A percentile compares a stretch with the other conserved stretches of the same genome.
Conservation (phyloP, 2,888 invertebrate species). For the Agrotis puta region DNA sequence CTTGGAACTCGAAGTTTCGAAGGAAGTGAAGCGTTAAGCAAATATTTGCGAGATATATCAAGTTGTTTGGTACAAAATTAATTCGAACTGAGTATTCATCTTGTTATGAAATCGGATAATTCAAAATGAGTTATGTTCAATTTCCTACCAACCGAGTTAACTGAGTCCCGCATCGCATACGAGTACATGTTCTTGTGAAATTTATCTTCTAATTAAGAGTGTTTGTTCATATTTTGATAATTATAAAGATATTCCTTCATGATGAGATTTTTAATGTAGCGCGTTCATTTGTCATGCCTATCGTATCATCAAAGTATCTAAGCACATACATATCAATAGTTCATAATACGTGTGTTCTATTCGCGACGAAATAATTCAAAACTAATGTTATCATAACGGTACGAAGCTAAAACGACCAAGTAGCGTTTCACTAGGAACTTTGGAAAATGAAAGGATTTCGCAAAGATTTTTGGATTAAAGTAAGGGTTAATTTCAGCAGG, state of each 20-base stretch:
- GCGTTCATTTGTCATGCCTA: conserved; percentile 49
- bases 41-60: conserved; percentile 51
- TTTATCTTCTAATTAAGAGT: conserved; percentile 72
- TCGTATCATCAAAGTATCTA: conserved; percentile 17
- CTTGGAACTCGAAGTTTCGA: conserved; percentile 21
- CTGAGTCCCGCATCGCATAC: conserved; percentile 58
- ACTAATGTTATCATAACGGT: conserved; percentile 41
- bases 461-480: conserved; percentile 78
- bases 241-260: conserved; percentile 62
- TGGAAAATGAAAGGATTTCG: conserved; percentile 72
- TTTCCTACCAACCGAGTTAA: conserved; percentile 63
- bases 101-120: conserved; percentile 65
- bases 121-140: conserved; percentile 72
- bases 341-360: conserved; percentile 13
- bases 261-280: conserved; percentile 62
- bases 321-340: conserved; percentile 18
- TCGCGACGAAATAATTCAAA: conserved; percentile 14
- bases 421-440: conserved; percentile 59
- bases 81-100: conserved; percentile 59
- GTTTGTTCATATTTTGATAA: conserved; percentile 70
- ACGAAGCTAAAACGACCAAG: conserved; percentile 57
- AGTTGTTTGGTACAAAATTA: conserved; percentile 56
- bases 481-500: conserved; percentile 82
- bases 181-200: conserved; percentile 62
- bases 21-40: conserved; percentile 37